Conservation (phyloP, 2,797 vertebrate species). For the Pteropus rufus region DNA sequence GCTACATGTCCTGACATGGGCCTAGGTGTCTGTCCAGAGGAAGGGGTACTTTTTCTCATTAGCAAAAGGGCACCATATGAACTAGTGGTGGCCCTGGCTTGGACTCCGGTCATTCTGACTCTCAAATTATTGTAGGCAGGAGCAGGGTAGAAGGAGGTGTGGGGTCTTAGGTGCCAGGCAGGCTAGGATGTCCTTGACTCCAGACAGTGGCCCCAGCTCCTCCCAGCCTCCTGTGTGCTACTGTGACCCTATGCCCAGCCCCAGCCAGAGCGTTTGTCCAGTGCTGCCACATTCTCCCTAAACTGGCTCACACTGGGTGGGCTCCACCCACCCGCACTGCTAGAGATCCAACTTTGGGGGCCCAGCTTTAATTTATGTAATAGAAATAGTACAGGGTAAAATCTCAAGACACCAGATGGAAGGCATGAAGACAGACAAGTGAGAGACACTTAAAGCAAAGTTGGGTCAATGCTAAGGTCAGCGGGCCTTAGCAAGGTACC, state of each 20-base stretch:
- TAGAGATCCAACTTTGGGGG: neutral
- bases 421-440: neutral
- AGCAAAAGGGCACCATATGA: neutral
- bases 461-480: accelerated
- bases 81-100: neutral
- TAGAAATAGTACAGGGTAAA: neutral
- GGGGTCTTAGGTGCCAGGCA: neutral
- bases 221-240: neutral
- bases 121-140: neutral
- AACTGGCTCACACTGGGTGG: neutral
- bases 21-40: neutral
- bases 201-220: neutral
- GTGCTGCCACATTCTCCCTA: neutral
- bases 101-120: neutral
- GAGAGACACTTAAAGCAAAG: neutral
- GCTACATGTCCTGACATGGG: neutral
- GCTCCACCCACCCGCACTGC: neutral
- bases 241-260: neutral
- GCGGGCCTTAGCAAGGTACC: neutral
- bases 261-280: neutral
- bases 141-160: neutral
- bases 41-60: neutral
- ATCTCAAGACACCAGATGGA: neutral
- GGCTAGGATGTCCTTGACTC: neutral
- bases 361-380: neutral